Conservation (phyloP, 1,140 invertebrate species). For the Micrasema minimum region DNA sequence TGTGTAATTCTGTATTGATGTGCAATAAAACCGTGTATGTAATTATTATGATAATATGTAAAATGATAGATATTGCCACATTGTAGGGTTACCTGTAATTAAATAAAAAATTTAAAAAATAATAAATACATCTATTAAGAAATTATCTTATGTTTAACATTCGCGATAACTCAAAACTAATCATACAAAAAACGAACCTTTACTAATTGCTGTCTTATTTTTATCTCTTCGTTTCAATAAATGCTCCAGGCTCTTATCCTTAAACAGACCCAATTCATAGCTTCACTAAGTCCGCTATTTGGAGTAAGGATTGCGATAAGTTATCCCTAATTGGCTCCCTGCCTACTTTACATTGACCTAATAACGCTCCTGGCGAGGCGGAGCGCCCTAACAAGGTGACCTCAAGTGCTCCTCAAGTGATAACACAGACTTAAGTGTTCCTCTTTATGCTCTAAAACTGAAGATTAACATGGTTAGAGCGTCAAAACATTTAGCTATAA, state of each 20-base stretch:
- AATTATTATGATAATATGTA: no score
- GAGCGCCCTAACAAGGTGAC: constrained; percentile 18
- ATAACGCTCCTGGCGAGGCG: not conserved
- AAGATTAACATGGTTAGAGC: no score
- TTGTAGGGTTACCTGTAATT: no score
- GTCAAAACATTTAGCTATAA: no score
- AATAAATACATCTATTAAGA: no score
- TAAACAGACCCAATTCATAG: constrained; percentile 17
- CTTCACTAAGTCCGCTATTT: not conserved
- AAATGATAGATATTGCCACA: no score
- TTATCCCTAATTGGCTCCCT: constrained; percentile 33
- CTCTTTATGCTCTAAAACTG: constrained; percentile 1
- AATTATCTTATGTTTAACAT: no score
- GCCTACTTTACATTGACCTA: constrained; percentile 6
- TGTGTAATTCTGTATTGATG: no score
- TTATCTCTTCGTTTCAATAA: constrained; percentile 3
- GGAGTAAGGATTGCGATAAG: constrained; percentile 7
- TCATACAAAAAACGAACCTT: no score
- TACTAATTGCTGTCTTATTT: not conserved
- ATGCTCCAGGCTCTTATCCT: not conserved
- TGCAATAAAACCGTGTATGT: no score
- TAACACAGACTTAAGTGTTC: constrained; percentile 26
- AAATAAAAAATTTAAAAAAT: no score
- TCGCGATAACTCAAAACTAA: no score
- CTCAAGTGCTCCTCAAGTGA: constrained; percentile 20